phyloP scores from a whole-genome alignment of 2,888 invertebrate species.

The Hartigia nigra region DNA sequence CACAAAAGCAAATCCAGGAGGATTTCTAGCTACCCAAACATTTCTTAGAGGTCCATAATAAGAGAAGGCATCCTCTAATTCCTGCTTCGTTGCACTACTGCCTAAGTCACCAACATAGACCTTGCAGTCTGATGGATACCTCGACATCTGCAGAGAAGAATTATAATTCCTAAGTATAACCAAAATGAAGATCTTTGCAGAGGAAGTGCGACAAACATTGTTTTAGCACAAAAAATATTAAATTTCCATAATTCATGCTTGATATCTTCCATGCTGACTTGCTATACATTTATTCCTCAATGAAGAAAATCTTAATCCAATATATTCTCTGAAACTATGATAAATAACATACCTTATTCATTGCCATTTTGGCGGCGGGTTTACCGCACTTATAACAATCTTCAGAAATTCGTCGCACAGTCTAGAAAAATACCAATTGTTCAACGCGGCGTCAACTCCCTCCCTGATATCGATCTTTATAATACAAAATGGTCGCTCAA shows the following conservation, averaged over 20 bases:
- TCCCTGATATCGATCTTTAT: background rate
- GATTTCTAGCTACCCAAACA: conserved; percentile 98
- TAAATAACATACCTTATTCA: conserved; percentile 2
- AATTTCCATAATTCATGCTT: background rate
- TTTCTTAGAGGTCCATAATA: conserved; percentile 92
- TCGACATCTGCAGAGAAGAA: conserved; percentile 71
- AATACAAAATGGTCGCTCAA: conserved; percentile 4
- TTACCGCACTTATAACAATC: background rate
- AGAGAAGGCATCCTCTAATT: conserved; percentile 92
- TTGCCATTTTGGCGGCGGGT: background rate
- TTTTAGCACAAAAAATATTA: background rate
- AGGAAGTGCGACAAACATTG: background rate
- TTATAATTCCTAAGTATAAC: background rate
- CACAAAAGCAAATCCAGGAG: conserved; percentile 95
- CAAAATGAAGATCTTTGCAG: background rate
- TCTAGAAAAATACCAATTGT: background rate
- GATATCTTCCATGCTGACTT: background rate
- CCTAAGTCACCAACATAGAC: conserved; percentile 97
- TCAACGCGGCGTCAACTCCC: conserved; percentile 3
- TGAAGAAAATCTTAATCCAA: background rate
- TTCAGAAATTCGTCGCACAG: background rate
- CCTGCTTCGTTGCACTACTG: conserved; percentile 90
- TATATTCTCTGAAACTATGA: conserved; percentile 4
- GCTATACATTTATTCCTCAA: background rate
- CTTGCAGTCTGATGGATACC: conserved; percentile 89